Conservation (phyloP, 2,888 invertebrate species). For the Halictus ligatus region DNA sequence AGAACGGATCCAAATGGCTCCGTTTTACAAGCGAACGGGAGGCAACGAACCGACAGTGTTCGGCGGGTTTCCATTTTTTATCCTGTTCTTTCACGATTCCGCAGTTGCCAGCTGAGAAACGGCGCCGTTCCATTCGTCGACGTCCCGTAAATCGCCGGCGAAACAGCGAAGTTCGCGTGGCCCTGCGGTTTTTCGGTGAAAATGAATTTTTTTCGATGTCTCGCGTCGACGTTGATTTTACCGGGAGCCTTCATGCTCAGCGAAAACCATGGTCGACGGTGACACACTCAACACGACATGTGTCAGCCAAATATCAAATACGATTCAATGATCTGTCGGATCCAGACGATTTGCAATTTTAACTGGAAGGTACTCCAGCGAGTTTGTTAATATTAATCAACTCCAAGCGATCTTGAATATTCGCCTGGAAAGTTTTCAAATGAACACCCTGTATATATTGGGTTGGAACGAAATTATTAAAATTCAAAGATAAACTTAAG, state of each 20-base stretch:
- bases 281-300: not conserved
- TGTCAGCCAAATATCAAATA: not conserved
- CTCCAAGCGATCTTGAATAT: no score
- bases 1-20: not conserved
- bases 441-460: no score
- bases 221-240: conserved; percentile 1
- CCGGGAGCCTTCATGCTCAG: not conserved
- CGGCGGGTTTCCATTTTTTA: not conserved
- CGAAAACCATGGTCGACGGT: not conserved
- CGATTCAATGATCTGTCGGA: not conserved
- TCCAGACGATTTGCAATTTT: not conserved
- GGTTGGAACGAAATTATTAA: no score
- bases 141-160: not conserved
- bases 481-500: no score
- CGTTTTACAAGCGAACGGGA: not conserved
- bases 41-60: not conserved
- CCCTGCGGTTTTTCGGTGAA: not conserved
- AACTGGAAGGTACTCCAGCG: not conserved
- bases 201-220: conserved; percentile 24
- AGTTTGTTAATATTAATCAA: not conserved
- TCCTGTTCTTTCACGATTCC: not conserved
- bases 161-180: no score
- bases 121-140: not conserved
- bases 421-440: no score
- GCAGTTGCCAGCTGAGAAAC: not conserved